phyloP scores from a whole-genome alignment of 2,888 invertebrate species.

The Eupithecia centaureata region DNA sequence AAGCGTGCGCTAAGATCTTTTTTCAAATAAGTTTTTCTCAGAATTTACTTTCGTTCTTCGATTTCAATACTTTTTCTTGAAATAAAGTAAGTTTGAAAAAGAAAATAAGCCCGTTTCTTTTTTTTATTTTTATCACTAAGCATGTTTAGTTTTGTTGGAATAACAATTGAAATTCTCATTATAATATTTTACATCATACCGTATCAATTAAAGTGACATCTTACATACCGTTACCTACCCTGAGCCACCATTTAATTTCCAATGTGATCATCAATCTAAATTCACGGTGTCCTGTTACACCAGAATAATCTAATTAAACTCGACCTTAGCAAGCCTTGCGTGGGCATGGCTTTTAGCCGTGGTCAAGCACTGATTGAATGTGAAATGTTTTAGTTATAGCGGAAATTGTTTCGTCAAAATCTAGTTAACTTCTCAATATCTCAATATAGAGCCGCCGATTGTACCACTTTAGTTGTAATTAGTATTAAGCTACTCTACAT shows the following conservation, averaged over 20 bases:
- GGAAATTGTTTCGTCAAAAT: neutral
- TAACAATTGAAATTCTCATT: too few relatives aligned
- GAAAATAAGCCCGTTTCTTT: too few relatives aligned
- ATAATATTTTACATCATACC: too few relatives aligned
- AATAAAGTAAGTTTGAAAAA: too few relatives aligned
- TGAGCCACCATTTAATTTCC: constrained; percentile 7
- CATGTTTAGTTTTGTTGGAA: too few relatives aligned
- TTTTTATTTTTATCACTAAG: too few relatives aligned
- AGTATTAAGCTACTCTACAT: too few relatives aligned
- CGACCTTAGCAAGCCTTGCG: neutral
- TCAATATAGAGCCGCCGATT: too few relatives aligned
- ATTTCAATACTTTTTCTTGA: neutral
- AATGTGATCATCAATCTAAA: constrained; percentile 14
- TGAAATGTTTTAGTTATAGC: neutral
- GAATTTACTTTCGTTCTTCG: neutral
- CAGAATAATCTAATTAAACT: constrained; percentile 12
- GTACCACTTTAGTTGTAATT: too few relatives aligned
- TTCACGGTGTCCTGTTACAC: constrained; percentile 13
- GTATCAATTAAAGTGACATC: neutral
- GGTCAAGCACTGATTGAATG: neutral
- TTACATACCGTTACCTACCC: neutral
- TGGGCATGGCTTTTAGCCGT: constrained; percentile 4
- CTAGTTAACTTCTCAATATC: too few relatives aligned
- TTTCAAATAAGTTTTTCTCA: too few relatives aligned
- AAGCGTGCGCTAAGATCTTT: too few relatives aligned